phyloP scores from a whole-genome alignment of 2,888 invertebrate genomes.

The Fabriciana adippe region DNA sequence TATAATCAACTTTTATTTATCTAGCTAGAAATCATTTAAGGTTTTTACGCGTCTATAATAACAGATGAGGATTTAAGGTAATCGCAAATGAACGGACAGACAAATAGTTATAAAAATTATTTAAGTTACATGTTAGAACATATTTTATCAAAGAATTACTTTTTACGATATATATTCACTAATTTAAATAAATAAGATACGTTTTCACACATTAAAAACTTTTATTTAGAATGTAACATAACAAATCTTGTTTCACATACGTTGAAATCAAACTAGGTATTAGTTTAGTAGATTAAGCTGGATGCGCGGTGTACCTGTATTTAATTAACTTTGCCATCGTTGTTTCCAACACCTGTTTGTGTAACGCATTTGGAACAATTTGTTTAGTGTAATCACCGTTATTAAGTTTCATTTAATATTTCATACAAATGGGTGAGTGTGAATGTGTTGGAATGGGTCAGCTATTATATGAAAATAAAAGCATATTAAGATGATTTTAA shows the following conservation, averaged over 20 bases:
- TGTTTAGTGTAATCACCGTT: slow-evolving; percentile 18
- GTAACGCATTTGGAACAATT: slow-evolving; percentile 14
- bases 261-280: slow-evolving; percentile 7
- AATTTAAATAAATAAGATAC: too few species aligned
- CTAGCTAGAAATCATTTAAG: too few species aligned
- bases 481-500: not conserved
- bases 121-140: too few species aligned
- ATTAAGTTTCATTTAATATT: slow-evolving; percentile 15
- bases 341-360: slow-evolving; percentile 11
- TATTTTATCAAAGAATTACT: too few species aligned
- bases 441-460: not conserved
- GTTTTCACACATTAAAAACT: not conserved
- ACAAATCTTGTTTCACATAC: not conserved
- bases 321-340: slow-evolving; percentile 17
- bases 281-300: slow-evolving; percentile 16
- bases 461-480: not conserved
- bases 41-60: too few species aligned
- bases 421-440: slow-evolving; percentile 1
- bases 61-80: too few species aligned
- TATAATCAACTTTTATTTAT: too few species aligned
- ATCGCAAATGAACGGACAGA: too few species aligned
- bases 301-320: slow-evolving; percentile 16
- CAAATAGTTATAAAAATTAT: too few species aligned
- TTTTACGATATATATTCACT: too few species aligned
- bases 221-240: not conserved